Percentiles rank a stretch among this genome's conserved stretches.
phyloP scores from a whole-genome alignment of 2,113 vertebrate genomes.

The Colistium nudipinnis region DNA sequence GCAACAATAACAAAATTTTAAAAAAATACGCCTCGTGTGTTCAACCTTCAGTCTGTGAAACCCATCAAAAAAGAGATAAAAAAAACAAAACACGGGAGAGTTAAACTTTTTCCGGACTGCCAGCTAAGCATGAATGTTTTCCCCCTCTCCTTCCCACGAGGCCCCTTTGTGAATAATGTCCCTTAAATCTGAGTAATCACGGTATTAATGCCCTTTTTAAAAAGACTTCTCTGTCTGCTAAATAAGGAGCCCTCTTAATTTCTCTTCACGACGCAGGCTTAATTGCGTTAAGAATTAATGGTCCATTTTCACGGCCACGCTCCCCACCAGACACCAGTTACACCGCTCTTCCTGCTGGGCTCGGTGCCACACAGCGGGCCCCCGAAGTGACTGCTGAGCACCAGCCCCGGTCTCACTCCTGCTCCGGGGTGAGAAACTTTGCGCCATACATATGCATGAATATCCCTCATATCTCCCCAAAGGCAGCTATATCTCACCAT shows the following conservation, averaged over 20 bases:
- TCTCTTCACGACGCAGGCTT: conserved; percentile 90
- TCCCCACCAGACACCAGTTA: conserved; percentile 91
- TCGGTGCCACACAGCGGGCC: conserved; percentile 88
- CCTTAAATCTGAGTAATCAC: conserved; percentile 85
- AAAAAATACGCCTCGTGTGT: conserved; percentile 12
- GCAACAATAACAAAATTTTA: not conserved
- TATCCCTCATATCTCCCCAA: conserved; percentile 88
- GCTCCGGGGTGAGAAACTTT: conserved; percentile 80
- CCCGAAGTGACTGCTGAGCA: conserved; percentile 88
- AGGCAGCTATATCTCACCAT: conserved; percentile 93
- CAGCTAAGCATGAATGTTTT: conserved; percentile 55
- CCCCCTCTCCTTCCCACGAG: conserved; percentile 53
- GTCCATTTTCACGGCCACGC: conserved; percentile 92
- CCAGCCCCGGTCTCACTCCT: conserved; percentile 87
- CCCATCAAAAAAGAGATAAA: conserved; percentile 41
- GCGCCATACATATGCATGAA: conserved; percentile 77
- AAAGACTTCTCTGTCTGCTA: conserved; percentile 89
- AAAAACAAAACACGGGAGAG: conserved; percentile 40
- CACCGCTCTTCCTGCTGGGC: conserved; percentile 92
- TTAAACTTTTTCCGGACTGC: conserved; percentile 54
- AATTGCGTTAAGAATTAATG: conserved; percentile 98
- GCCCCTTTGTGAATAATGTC: conserved; percentile 63
- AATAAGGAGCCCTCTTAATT: conserved; percentile 93
- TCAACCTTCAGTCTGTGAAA: conserved; percentile 36
- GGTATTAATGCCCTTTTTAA: conserved; percentile 87